Conservation (phyloP, 2,797 vertebrate species). For the Percopsis omiscomaycus region DNA sequence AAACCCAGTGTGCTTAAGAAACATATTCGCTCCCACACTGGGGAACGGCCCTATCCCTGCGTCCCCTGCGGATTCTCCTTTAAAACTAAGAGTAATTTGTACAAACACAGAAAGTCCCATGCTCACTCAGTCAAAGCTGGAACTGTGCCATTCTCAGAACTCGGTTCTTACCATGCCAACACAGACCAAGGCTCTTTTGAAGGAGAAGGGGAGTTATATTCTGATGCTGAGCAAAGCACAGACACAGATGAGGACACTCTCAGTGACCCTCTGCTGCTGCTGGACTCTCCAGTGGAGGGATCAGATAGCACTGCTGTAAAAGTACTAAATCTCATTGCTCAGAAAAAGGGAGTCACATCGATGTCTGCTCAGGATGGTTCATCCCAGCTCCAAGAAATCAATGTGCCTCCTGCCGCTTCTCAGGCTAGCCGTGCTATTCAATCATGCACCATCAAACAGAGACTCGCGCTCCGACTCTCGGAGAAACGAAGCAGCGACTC, state of each 20-base stretch:
- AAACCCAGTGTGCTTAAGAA: conserved; percentile 99
- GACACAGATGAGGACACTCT: conserved; percentile 95
- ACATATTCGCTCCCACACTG: conserved; percentile 97
- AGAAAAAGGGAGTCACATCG: conserved; percentile 85
- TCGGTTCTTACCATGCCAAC: conserved; percentile 84
- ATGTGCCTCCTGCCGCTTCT: conserved; percentile 76
- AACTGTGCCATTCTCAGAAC: conserved; percentile 88
- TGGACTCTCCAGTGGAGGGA: conserved; percentile 71
- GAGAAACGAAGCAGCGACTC: conserved; percentile 97
- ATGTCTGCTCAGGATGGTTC: conserved; percentile 80
- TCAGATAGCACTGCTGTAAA: conserved; percentile 83
- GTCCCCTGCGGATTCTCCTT: conserved; percentile 98
- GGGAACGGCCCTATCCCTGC: conserved; percentile 96
- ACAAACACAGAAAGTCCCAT: conserved; percentile 99
- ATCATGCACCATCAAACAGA: conserved; percentile 94
- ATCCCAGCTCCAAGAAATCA: conserved; percentile 83
- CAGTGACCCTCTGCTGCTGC: conserved; percentile 79
- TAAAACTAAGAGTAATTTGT: conserved; percentile 99
- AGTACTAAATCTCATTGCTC: conserved; percentile 90
- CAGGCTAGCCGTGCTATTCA: conserved; percentile 85
- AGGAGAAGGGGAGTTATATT: conserved; percentile 92
- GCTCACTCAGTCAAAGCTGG: conserved; percentile 97
- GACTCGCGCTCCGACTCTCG: conserved; percentile 92
- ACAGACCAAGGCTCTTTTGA: conserved; percentile 87
- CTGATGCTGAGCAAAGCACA: conserved; percentile 94